phyloP scores from a whole-genome alignment of 2,888 invertebrate species.

The Sarcophaga carnaria region DNA sequence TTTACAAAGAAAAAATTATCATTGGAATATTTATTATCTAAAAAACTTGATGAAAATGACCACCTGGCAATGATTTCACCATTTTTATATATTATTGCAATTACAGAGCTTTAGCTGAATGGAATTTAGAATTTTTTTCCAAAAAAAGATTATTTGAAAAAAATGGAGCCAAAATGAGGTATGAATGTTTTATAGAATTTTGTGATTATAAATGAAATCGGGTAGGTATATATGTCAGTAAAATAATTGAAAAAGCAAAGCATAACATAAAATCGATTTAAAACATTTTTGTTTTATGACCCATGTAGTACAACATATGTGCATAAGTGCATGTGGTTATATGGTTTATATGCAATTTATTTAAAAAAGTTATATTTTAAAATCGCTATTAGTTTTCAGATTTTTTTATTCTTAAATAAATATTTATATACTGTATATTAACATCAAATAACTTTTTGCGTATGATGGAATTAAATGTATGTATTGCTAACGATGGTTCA shows the following conservation, averaged over 20 bases:
- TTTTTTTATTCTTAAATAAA: too few relatives aligned
- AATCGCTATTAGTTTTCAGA: too few relatives aligned
- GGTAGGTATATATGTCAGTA: neutral
- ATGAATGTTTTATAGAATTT: neutral
- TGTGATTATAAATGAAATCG: neutral
- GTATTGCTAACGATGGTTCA: constrained; percentile 53
- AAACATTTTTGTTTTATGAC: neutral
- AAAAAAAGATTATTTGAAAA: constrained; percentile 35
- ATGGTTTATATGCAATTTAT: neutral
- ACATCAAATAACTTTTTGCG: constrained; percentile 18
- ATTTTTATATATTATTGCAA: constrained; percentile 73
- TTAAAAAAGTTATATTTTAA: neutral
- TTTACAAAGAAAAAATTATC: constrained; percentile 66
- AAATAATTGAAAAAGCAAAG: neutral
- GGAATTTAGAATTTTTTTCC: constrained; percentile 28
- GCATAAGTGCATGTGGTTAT: neutral
- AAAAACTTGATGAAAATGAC: neutral
- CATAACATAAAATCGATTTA: neutral
- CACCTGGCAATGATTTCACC: constrained; percentile 54
- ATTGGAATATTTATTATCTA: constrained; percentile 3
- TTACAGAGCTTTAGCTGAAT: constrained; percentile 69
- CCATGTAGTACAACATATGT: neutral
- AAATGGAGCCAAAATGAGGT: neutral
- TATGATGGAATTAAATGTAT: neutral
- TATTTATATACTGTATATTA: constrained; percentile 5